phyloP scores from a whole-genome alignment of 2,797 vertebrate species.

The Notolepis coatsorum region DNA sequence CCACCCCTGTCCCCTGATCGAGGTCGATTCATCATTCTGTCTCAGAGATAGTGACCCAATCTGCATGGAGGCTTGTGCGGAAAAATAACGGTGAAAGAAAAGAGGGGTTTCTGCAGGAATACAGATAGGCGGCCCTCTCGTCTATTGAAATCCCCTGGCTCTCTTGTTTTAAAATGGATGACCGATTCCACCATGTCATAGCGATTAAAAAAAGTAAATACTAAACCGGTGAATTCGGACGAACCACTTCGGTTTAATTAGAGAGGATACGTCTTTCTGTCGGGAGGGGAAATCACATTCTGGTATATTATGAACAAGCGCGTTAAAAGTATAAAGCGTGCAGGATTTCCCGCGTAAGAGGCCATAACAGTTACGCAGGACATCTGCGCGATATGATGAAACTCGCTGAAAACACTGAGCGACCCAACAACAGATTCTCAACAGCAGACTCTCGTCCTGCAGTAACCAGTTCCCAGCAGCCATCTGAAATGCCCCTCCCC shows the following conservation, averaged over 20 bases:
- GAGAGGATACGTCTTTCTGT: no score
- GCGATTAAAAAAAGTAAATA: not conserved
- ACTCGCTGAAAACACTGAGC: conserved; percentile 40
- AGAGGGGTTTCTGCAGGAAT: conserved; percentile 58
- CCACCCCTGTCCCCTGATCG: conserved; percentile 63
- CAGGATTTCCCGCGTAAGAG: conserved; percentile 25
- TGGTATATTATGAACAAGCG: no score
- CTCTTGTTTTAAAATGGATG: conserved; percentile 19
- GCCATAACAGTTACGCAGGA: conserved; percentile 25
- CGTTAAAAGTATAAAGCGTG: not conserved
- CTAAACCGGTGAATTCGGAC: conserved; percentile 5
- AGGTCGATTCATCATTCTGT: conserved; percentile 77
- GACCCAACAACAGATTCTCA: conserved; percentile 31
- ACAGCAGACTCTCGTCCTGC: conserved; percentile 15
- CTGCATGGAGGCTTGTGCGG: conserved; percentile 67
- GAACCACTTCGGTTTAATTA: conserved; percentile 2
- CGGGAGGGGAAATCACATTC: no score
- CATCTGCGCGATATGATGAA: conserved; percentile 53
- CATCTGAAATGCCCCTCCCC: conserved; percentile 6
- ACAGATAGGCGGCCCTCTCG: conserved; percentile 56
- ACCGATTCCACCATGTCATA: not conserved
- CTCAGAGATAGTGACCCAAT: conserved; percentile 73
- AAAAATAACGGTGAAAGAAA: conserved; percentile 48
- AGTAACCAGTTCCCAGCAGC: not conserved
- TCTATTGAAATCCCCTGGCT: conserved; percentile 7